These are phyloP conservation scores for Alitta virens DNA, from an alignment of 2,888 invertebrate genomes.

Conservation along the genomic window DNA sequence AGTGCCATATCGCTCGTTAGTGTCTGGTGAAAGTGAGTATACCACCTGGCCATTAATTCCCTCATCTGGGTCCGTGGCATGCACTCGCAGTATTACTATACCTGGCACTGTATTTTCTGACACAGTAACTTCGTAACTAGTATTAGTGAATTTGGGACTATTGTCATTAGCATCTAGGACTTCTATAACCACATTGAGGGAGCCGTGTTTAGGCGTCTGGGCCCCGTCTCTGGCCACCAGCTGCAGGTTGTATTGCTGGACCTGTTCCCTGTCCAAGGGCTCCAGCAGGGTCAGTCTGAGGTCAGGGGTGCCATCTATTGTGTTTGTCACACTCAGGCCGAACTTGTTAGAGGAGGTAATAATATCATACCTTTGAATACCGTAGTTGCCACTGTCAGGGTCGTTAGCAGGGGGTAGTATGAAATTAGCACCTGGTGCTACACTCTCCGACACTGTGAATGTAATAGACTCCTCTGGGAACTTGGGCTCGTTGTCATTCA, in stretches of 20 bases:
- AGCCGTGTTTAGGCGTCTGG: constrained; percentile 35
- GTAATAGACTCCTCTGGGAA: constrained; percentile 20
- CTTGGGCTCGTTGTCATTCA: constrained; percentile 29
- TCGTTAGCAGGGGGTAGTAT: constrained; percentile 9
- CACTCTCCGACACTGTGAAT: constrained; percentile 9
- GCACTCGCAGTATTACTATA: constrained; percentile 37
- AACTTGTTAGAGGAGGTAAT: constrained; percentile 11
- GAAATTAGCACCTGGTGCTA: constrained; percentile 10
- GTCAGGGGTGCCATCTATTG: constrained; percentile 22
- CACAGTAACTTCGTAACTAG: constrained; percentile 82
- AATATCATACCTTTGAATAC: constrained; percentile 14
- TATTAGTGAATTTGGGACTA: constrained; percentile 61
- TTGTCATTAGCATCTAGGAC: constrained; percentile 53
- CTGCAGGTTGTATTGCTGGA: constrained; percentile 36
- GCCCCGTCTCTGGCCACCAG: constrained; percentile 49
- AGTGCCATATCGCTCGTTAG: constrained; percentile 21
- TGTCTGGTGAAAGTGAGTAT: constrained; percentile 34
- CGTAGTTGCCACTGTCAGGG: constrained; percentile 11
- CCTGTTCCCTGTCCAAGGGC: constrained; percentile 63
- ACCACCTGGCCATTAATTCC: constrained; percentile 34
- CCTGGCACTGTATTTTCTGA: constrained; percentile 57
- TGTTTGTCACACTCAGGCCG: constrained; percentile 19
- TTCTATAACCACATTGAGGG: constrained; percentile 36
- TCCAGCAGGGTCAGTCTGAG: constrained; percentile 21
- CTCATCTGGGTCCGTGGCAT: constrained; percentile 43